Base-by-base conservation (phyloP, 2,888 invertebrate species). In the Limnephilus lunatus region DNA sequence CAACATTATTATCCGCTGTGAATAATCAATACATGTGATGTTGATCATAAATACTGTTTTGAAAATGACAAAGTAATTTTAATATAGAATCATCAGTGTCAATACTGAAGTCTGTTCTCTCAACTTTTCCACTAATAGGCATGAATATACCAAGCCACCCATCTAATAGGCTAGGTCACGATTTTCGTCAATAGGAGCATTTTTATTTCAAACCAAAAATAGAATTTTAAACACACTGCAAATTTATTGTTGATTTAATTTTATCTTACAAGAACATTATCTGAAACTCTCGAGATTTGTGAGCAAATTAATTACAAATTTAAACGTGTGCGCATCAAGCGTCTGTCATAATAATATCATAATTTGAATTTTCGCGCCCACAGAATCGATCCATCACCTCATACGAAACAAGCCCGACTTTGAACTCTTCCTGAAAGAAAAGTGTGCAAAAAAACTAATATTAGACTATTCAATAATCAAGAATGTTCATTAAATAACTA, bases 311-410 rank as follows among this genome's bases (percentile, higher is more conserved):
- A 68, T 68, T 9, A 68, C 68, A 68, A 68, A 68, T 25, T 68
- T 68, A 87, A 87, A 85, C 68, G 35, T 25, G 30, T 82, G 91
- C 91, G 91, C 91, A 91, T 80, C 48, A 39, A 83, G 91, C 89
- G 91, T 89, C 91, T 85, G 91, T 85, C 85, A 91, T 48, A 48
- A 91, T 44, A 48, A 12, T 25, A 91, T 25, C 81, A 25, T 14
- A 89, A 85, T 93, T 85, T 82, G 88, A 93, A 89, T 81, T 93
- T 93, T 39, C 93, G 68, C 93, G 93, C 93, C 89, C 81, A 35
- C 25, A 83, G 32, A 25, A 92, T 91, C 91, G 90, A 92, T 90
- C 82, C 68, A 87, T 87, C 31, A 87, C 4, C 44, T 11, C 14
- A 87, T 81, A 68, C n/a, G 90, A 48, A 91, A 85, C 81, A 88